These are phyloP conservation scores for Ephydatia muelleri DNA, from an alignment of 37 sponge, comb jelly and placozoan species.

Conservation along the genomic window DNA sequence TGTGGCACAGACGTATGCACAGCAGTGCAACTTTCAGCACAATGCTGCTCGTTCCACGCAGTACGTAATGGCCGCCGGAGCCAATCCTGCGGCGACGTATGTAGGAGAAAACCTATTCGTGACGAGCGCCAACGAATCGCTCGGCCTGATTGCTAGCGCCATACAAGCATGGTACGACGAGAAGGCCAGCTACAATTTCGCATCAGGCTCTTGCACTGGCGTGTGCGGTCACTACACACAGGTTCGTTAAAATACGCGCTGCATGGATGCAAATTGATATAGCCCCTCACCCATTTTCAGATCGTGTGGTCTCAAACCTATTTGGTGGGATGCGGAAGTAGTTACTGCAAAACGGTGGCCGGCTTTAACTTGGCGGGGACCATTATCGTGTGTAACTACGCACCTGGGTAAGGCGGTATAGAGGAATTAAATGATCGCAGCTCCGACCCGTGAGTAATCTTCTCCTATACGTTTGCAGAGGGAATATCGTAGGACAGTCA, in stretches of 20 bases:
- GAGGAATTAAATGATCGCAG: not conserved
- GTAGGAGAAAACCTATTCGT: conserved; percentile 20
- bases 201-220: not conserved
- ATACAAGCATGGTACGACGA: not conserved
- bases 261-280: not conserved
- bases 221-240: not conserved
- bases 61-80: not conserved
- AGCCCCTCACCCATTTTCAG: not conserved
- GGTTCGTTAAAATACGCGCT: not conserved
- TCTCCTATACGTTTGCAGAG: too few relatives aligned
- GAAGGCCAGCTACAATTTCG: not conserved
- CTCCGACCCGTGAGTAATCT: too few relatives aligned
- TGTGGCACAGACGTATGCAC: conserved; percentile 31
- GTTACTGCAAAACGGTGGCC: conserved; percentile 1
- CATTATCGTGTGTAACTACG: conserved; percentile 22
- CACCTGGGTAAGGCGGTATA: conserved; percentile 31
- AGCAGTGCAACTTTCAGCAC: conserved; percentile 17
- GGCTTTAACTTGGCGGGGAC: not conserved
- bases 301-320: conserved; percentile 4
- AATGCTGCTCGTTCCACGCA: not conserved
- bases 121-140: not conserved
- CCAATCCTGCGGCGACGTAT: not conserved
- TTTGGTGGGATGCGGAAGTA: conserved; percentile 19
- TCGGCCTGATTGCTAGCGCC: not conserved
- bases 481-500: not conserved